phyloP scores from a whole-genome alignment of 1,140 invertebrate species.

The Rhopalosiphum maidis region DNA sequence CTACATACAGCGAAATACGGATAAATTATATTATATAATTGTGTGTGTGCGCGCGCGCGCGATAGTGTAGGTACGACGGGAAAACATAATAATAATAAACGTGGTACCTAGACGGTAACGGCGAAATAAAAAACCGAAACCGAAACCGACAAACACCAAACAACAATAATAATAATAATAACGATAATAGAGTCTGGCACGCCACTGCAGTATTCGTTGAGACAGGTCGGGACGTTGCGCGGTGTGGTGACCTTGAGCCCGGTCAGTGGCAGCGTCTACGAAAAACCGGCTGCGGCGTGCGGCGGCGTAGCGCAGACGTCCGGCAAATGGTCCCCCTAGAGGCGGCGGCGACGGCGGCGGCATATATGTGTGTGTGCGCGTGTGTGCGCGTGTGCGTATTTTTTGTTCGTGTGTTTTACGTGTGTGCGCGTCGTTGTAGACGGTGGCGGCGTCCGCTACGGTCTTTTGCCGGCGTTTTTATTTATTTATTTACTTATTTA shows the following conservation, averaged over 20 bases:
- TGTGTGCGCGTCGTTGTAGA: constrained; percentile 39
- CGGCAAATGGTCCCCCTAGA: constrained; percentile 3
- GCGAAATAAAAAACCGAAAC: constrained; percentile 31
- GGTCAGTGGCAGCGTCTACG: constrained; percentile 56
- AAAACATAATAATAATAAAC: neutral
- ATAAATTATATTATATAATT: neutral
- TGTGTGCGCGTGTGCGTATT: neutral
- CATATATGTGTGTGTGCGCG: no score
- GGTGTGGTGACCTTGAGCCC: constrained; percentile 51
- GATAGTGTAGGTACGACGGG: neutral
- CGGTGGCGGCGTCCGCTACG: constrained; percentile 20
- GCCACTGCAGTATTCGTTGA: constrained; percentile 46
- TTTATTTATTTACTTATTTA: constrained; percentile 1
- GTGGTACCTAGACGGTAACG: constrained; percentile 42
- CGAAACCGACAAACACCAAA: neutral
- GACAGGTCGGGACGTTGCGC: constrained; percentile 53
- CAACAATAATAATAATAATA: constrained; percentile 36
- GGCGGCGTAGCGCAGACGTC: constrained; percentile 33
- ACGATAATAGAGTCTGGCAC: constrained; percentile 53
- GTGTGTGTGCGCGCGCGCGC: no score
- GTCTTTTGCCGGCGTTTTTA: neutral
- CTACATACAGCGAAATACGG: neutral
- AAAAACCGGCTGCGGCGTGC: constrained; percentile 41
- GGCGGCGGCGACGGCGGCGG: no score
- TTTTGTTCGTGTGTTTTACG: neutral